A percentile compares a stretch with the other conserved stretches of the same genome.
phyloP scores from a whole-genome alignment of 2,113 vertebrate genomes.

The Psammodynastes pulverulentus region DNA sequence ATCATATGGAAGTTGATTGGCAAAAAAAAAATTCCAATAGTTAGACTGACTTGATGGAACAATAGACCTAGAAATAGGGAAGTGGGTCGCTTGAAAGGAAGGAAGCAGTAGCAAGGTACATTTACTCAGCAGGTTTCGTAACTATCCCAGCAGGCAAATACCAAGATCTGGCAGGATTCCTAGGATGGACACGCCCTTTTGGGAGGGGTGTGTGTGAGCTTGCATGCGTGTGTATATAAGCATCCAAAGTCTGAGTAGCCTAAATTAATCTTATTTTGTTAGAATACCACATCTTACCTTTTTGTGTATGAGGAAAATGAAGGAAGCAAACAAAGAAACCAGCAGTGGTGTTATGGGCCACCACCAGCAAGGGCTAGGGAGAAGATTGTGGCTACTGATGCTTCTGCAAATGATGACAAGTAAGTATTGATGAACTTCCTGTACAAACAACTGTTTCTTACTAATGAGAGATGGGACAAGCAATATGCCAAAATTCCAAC shows the following conservation, averaged over 20 bases:
- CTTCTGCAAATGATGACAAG: not conserved
- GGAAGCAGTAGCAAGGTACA: not conserved
- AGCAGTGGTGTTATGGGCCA: not conserved
- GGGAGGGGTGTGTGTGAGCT: not conserved
- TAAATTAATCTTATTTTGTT: not conserved
- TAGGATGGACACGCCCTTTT: not conserved
- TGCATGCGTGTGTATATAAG: conserved; percentile 1
- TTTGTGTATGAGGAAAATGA: not conserved
- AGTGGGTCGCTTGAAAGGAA: not conserved
- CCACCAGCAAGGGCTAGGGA: not conserved
- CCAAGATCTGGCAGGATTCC: conserved; percentile 16
- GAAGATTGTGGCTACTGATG: not conserved
- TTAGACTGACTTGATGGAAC: no score
- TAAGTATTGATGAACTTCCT: not conserved
- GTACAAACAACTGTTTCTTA: not conserved
- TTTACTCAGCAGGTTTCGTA: conserved; percentile 23
- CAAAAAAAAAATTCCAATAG: not conserved
- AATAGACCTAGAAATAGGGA: not conserved
- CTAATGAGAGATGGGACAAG: not conserved
- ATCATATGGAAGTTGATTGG: not conserved
- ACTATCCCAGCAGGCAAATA: not conserved
- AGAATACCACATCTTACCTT: not conserved
- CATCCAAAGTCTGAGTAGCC: not conserved
- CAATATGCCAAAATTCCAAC: not conserved
- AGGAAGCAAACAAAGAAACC: not conserved